Percentiles rank a stretch among this genome's conserved stretches.
phyloP scores from a whole-genome alignment of 2,888 invertebrate species.

The Nymphalis urticae region DNA sequence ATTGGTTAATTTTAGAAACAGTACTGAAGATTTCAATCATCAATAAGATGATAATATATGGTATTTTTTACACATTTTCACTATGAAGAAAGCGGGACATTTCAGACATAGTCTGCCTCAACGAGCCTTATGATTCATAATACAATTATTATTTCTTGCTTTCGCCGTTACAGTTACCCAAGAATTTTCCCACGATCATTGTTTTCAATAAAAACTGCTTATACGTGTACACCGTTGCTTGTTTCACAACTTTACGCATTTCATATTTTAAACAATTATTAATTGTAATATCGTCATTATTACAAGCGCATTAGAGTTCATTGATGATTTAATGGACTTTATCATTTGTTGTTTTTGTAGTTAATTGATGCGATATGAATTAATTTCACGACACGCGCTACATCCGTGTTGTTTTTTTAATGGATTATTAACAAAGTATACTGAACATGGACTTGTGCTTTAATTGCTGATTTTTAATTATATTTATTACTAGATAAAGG shows the following conservation, averaged over 20 bases:
- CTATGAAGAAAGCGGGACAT: slow-evolving; percentile 16
- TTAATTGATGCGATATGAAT: slow-evolving; percentile 47
- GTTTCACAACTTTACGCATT: slow-evolving; percentile 34
- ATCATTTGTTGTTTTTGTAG: slow-evolving; percentile 28
- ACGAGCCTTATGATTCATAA: slow-evolving; percentile 45
- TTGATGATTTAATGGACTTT: background rate
- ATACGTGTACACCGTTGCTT: slow-evolving; percentile 46
- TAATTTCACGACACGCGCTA: slow-evolving; percentile 49
- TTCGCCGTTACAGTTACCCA: slow-evolving; percentile 62
- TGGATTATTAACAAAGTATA: slow-evolving; percentile 27
- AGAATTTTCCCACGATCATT: slow-evolving; percentile 72
- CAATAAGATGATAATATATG: background rate
- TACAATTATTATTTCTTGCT: slow-evolving; percentile 60
- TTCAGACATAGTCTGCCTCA: slow-evolving; percentile 14
- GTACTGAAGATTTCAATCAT: no score
- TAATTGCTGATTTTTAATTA: slow-evolving; percentile 18
- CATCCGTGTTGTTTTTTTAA: slow-evolving; percentile 43
- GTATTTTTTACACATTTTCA: slow-evolving; percentile 2
- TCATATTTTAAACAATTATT: background rate
- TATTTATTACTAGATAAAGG: background rate
- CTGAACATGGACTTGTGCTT: slow-evolving; percentile 4
- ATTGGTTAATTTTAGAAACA: no score
- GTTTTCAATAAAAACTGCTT: slow-evolving; percentile 53
- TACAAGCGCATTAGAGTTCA: slow-evolving; percentile 4
- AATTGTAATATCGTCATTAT: slow-evolving; percentile 31